Evolutionary conservation across 2,797 vertebrate species (phyloP).

Genomic region (Morelia viridis): DNA sequence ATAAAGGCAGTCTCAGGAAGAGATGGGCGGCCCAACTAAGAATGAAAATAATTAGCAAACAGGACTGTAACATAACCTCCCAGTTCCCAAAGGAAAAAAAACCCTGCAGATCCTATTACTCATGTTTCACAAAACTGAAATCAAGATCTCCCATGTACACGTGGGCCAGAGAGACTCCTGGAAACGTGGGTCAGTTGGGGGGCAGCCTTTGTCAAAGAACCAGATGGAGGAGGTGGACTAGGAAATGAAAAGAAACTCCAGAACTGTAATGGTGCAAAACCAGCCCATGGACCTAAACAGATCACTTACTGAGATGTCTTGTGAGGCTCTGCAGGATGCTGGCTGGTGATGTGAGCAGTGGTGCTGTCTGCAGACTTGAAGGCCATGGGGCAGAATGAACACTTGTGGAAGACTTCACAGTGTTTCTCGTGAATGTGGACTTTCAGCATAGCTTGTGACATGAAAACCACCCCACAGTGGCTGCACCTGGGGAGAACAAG

Average conservation of each 20-base stretch:
- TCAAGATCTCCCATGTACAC: not conserved
- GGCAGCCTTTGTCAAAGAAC: not conserved
- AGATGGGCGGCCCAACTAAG: not conserved
- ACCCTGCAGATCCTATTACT: not conserved
- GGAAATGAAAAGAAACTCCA: not conserved
- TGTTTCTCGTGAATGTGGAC: conserved; percentile 92
- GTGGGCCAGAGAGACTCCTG: not conserved
- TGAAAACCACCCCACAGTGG: conserved; percentile 91
- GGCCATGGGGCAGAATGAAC: conserved; percentile 90
- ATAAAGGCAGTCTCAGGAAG: not conserved
- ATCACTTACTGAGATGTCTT: conserved; percentile 86
- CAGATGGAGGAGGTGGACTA: not conserved
- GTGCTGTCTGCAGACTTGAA: conserved; percentile 89
- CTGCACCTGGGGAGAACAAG: conserved; percentile 81
- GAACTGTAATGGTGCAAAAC: not conserved
- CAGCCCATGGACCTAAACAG: not conserved
- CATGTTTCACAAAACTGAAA: not conserved
- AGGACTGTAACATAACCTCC: not conserved
- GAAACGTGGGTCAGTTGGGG: too few species aligned
- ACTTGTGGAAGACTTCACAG: conserved; percentile 92
- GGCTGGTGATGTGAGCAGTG: conserved; percentile 81
- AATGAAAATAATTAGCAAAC: not conserved
- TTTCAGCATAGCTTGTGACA: conserved; percentile 87
- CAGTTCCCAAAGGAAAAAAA: not conserved
- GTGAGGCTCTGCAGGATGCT: conserved; percentile 79